Evolutionary conservation across 2,888 invertebrate genomes (phyloP).

Genomic region (Brachyopa scutellaris): DNA sequence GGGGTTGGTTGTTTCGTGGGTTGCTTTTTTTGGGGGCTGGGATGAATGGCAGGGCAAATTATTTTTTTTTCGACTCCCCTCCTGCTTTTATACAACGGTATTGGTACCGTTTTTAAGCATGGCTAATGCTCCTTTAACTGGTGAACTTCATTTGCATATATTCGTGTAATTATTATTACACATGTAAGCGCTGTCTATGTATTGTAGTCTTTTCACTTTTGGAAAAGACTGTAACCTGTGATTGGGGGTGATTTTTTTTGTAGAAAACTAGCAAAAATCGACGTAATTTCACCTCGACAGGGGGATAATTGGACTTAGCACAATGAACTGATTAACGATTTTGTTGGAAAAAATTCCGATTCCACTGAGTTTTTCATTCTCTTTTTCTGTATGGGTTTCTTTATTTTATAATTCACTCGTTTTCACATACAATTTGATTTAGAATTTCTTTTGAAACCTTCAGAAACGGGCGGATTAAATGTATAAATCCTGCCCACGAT

Average conservation of each 20-base stretch:
- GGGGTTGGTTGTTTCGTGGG: slow-evolving; percentile 30
- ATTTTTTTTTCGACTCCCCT: slow-evolving; percentile 29
- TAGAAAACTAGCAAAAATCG: slow-evolving; percentile 9
- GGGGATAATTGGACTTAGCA: no score
- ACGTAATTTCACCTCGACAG: slow-evolving; percentile 17
- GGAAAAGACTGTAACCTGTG: neutral
- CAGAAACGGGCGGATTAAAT: neutral
- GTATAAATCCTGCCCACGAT: neutral
- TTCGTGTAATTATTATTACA: slow-evolving; percentile 21
- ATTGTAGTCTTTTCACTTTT: neutral
- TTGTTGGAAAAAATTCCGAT: neutral
- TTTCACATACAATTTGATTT: slow-evolving; percentile 24
- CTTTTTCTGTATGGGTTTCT: slow-evolving; percentile 8
- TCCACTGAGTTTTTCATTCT: slow-evolving; percentile 24
- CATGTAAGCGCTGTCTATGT: slow-evolving; percentile 20
- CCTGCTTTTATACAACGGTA: slow-evolving; percentile 13
- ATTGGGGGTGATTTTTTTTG: neutral
- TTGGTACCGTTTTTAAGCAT: slow-evolving; percentile 27
- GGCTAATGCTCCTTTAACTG: slow-evolving; percentile 36
- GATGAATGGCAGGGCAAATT: slow-evolving; percentile 22
- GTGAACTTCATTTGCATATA: slow-evolving; percentile 15
- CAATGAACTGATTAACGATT: no score
- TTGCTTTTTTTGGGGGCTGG: slow-evolving; percentile 35
- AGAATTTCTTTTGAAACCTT: neutral
- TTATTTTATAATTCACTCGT: slow-evolving; percentile 14